A percentile compares a stretch with the other conserved stretches of the same genome.
phyloP scores from a whole-genome alignment of 2,113 vertebrate species.

The human region DNA sequence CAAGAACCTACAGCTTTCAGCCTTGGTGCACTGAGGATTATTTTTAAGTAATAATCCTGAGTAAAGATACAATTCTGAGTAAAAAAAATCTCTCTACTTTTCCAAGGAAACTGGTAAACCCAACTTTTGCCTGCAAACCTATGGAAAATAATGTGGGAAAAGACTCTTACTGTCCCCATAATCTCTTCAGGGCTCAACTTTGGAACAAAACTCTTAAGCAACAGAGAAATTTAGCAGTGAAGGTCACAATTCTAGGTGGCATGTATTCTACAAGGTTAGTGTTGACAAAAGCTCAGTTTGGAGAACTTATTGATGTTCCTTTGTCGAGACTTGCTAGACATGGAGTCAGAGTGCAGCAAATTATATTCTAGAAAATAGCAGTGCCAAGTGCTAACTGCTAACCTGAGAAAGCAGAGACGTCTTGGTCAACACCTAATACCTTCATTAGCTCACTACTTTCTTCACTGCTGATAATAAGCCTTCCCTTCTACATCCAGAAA shows the following conservation, averaged over 20 bases:
- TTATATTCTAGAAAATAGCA: not conserved
- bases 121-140: not conserved
- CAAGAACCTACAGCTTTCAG: not conserved
- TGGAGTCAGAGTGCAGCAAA: not conserved
- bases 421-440: not conserved
- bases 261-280: not conserved
- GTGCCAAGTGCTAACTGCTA: not conserved
- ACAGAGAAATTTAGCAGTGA: not conserved
- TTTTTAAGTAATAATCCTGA: not conserved
- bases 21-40: not conserved
- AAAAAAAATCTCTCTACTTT: conserved; percentile 5
- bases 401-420: not conserved
- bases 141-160: not conserved
- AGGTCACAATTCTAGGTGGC: not conserved
- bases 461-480: conserved; percentile 35
- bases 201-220: not conserved
- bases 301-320: conserved; percentile 1
- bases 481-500: not conserved
- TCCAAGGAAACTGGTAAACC: not conserved
- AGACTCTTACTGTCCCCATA: not conserved
- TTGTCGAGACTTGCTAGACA: conserved; percentile 24
- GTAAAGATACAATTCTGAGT: not conserved
- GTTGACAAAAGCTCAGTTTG: not conserved
- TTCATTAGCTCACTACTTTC: not conserved
- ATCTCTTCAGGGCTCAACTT: not conserved